phyloP scores from a whole-genome alignment of 2,888 invertebrate genomes.

The Drosophila anomelani region DNA sequence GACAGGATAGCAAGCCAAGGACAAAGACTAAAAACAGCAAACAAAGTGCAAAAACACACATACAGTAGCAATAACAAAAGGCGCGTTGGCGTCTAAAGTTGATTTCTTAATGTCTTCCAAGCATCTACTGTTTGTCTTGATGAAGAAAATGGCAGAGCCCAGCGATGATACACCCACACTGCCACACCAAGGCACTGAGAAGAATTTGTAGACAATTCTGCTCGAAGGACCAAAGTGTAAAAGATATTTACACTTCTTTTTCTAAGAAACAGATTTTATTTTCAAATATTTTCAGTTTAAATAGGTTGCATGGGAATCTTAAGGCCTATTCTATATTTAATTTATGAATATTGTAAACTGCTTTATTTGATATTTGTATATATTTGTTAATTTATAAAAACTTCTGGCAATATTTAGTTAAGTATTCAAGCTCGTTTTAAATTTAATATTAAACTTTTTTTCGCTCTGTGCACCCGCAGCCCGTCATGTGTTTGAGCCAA shows the following conservation, averaged over 20 bases:
- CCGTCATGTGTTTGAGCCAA: conserved; percentile 48
- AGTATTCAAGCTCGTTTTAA: not conserved
- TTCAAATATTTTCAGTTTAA: not conserved
- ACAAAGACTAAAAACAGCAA: conserved; percentile 46
- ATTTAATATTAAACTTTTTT: not conserved
- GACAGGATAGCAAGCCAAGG: conserved; percentile 51
- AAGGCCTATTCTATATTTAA: not conserved
- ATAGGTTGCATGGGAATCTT: not conserved
- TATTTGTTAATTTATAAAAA: not conserved
- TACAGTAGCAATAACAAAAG: conserved; percentile 70
- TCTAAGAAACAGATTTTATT: not conserved
- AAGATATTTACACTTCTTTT: not conserved
- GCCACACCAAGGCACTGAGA: not conserved
- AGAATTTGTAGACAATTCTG: not conserved
- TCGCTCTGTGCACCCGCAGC: conserved; percentile 5
- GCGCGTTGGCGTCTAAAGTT: conserved; percentile 74
- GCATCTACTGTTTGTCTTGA: conserved; percentile 70
- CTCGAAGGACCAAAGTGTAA: not conserved
- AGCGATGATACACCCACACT: conserved; percentile 31
- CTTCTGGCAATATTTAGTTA: not conserved
- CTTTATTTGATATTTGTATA: not conserved
- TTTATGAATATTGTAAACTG: not conserved
- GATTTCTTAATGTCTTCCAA: conserved; percentile 79
- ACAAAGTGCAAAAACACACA: conserved; percentile 44
- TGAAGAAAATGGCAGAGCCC: conserved; percentile 68